Evolutionary conservation across 2,113 vertebrate genomes (phyloP), one percentile per base, ranked within the genome.

Genomic region (Pionites leucogaster): DNA sequence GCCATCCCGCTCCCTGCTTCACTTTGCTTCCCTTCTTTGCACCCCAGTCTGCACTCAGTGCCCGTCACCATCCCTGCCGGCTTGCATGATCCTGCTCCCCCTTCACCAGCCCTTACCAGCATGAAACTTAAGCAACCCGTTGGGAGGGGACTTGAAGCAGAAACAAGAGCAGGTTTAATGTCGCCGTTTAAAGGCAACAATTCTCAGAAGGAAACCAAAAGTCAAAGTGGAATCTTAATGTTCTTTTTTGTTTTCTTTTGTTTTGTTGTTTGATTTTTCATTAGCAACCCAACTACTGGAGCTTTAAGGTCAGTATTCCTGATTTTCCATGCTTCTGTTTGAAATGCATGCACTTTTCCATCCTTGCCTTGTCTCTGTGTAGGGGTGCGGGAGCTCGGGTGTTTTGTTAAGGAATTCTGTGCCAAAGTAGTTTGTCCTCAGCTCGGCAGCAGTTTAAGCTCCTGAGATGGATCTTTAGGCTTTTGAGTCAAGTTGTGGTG

Each of bases 241-340:
- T 88, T 95, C 8, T 98, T 98, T 98, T 93, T 90, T 60, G 90
- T 95, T 97, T 92, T 92, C 89, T 97, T 97, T 96, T 90, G 78
- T 95, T 93, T 91, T 97, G 60, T 90, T 37, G 19, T 93, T 86
- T 78, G 67, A 35, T 93, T 96, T 96, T 96, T 86, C 80, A 96
- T 97, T 98, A 99, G 98, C 99, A 99, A 96, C 99, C 99, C 97
- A 99, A 99, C 99, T 99, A 99, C 98, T 99, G 99, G 99, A 99
- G 99, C 98, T 99, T 99, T 98, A 99, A 99, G 99, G 99, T 99
- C 98, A 99, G 99, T 99, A 98, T 82, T 96, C 86, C n/a, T n/a
- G 97, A 94, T 94, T 98, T 92, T 93, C 88, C 91, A 18, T 18
- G 93, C 97, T 95, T 94, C 96, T 79, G 77, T 95, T 93, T 65